Evolutionary conservation across 2,797 vertebrate species (phyloP).

Genomic region (Leucoraja ocellata): DNA sequence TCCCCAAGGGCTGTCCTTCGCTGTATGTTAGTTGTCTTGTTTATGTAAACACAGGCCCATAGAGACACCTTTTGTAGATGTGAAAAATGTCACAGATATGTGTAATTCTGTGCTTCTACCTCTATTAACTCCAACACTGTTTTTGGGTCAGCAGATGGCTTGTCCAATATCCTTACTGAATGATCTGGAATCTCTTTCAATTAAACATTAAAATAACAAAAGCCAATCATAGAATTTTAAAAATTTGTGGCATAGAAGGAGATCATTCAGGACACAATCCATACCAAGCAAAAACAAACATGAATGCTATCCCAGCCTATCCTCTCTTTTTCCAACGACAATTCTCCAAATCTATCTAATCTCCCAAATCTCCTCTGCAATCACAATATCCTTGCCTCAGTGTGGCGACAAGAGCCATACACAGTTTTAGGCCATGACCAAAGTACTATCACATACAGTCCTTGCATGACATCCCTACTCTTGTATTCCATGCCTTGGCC

Average conservation of each 20-base stretch:
- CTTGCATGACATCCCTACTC: too few relatives aligned
- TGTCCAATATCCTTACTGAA: neutral
- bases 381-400: too few relatives aligned
- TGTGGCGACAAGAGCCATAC: neutral
- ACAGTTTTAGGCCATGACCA: neutral
- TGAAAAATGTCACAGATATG: neutral
- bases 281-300: too few relatives aligned
- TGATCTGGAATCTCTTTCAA: neutral
- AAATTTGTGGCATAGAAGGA: too few relatives aligned
- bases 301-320: too few relatives aligned
- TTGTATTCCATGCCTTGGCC: too few relatives aligned
- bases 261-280: too few relatives aligned
- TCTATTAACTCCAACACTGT: neutral
- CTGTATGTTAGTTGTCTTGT: neutral
- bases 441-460: too few relatives aligned
- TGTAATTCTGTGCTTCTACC: slow-evolving; percentile 40
- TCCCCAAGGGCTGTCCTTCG: neutral
- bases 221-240: neutral
- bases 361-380: too few relatives aligned
- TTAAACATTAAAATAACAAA: neutral
- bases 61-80: neutral
- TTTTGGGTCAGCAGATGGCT: neutral
- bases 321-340: too few relatives aligned
- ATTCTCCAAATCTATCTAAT: too few relatives aligned
- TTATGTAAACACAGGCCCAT: neutral